These are phyloP conservation scores for Ceratosolen fusciceps DNA, from an alignment of 1,140 invertebrate species.

Conservation along the genomic window DNA sequence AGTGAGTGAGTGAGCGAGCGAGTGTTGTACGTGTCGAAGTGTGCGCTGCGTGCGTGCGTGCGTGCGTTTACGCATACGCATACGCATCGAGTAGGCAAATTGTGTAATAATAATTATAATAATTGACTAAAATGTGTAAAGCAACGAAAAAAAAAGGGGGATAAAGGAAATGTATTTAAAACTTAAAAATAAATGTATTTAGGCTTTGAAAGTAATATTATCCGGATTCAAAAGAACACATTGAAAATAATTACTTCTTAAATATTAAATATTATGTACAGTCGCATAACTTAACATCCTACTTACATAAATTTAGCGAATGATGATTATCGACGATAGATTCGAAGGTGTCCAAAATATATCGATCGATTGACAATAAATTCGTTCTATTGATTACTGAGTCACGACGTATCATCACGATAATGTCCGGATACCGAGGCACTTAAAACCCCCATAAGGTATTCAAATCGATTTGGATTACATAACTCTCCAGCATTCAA, in stretches of 20 bases:
- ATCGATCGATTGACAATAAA: conserved; percentile 12
- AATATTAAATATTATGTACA: conserved; percentile 52
- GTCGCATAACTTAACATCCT: conserved; percentile 20
- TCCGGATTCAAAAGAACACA: conserved; percentile 23
- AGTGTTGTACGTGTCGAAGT: too few relatives aligned
- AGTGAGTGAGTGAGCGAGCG: too few relatives aligned
- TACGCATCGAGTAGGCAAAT: not conserved
- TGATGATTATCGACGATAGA: conserved; percentile 24
- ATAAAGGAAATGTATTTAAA: too few relatives aligned
- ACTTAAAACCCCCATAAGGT: conserved; percentile 26
- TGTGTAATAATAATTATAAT: not conserved
- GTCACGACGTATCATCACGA: conserved; percentile 42
- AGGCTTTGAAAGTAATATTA: conserved; percentile 27
- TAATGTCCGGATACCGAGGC: conserved; percentile 34
- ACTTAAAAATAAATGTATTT: conserved; percentile 46
- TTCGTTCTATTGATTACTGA: conserved; percentile 18
- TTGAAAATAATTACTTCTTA: conserved; percentile 49
- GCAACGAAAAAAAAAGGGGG: not conserved
- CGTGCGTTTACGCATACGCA: too few relatives aligned
- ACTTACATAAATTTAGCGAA: not conserved
- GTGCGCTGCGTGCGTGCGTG: not conserved
- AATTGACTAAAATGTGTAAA: conserved; percentile 1
- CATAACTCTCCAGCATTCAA: conserved; percentile 26
- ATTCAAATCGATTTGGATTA: conserved; percentile 32
- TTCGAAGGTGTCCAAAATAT: conserved; percentile 25